Percentiles rank a stretch among this genome's conserved stretches.
These are phyloP conservation scores for Illadopsis cleaveri DNA, from an alignment of 2,113 vertebrate species.

Conservation along the genomic window DNA sequence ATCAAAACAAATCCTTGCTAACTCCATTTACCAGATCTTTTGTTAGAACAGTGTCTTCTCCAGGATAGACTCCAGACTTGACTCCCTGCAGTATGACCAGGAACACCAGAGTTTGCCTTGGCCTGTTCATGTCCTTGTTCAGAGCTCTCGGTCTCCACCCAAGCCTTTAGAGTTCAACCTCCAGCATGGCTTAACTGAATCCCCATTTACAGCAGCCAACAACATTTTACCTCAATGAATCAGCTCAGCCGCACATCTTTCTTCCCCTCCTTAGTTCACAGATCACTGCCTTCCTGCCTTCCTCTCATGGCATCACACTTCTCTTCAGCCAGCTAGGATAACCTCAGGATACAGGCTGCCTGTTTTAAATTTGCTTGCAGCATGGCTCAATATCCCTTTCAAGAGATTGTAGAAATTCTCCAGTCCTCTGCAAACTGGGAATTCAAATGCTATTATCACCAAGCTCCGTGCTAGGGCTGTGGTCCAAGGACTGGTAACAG, in stretches of 20 bases:
- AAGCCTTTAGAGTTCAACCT: not conserved
- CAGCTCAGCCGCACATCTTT: not conserved
- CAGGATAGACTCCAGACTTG: not conserved
- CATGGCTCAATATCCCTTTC: not conserved
- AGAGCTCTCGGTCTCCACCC: not conserved
- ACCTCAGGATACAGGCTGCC: not conserved
- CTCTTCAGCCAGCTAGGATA: not conserved
- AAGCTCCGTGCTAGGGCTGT: not conserved
- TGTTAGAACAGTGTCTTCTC: not conserved
- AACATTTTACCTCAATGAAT: not conserved
- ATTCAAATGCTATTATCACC: not conserved
- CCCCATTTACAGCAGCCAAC: not conserved
- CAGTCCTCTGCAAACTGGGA: not conserved
- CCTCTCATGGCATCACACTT: not conserved
- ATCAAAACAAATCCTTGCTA: not conserved
- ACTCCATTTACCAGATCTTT: not conserved
- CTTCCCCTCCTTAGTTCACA: not conserved
- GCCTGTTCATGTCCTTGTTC: accelerated
- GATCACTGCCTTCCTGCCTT: not conserved
- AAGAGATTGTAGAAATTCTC: not conserved
- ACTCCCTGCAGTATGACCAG: not conserved
- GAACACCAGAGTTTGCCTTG: not conserved
- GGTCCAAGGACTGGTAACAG: not conserved
- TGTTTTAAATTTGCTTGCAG: not conserved
- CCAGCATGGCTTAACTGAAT: not conserved